Base-by-base conservation (phyloP, 2,888 invertebrate genomes). In the Tethea ocularis region DNA sequence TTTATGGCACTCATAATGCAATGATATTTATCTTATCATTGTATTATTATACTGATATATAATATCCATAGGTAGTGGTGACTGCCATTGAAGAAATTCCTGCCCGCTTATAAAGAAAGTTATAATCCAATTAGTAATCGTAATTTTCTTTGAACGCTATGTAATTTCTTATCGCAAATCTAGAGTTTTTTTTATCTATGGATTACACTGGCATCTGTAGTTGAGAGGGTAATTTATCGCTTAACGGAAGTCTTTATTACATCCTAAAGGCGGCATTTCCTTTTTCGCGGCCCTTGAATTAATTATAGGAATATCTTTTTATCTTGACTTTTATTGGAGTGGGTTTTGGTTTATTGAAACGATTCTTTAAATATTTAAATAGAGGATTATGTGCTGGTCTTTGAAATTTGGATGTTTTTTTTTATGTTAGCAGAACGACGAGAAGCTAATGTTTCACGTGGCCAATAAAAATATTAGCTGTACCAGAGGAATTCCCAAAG, bases 141-240 rank as follows among this genome's bases (percentile, higher is more conserved):
- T 38, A n/a, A 38, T n/a, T n/a, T 15, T 36, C 15, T 15, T 17
- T 41, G 41, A 36, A n/a, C 38, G n/a, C 7, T n/a, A 38, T n/a
- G 4, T 41, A 0, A 17, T n/a, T 0, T 46, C 20, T 2, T 1
- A 46, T 46, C 20, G 46, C 10, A 8, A 46, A 46, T 46, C 46
- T 46, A 20, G 46, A 10, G 4, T 0, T 20, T 46, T 17, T 4
- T 46, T 15, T 10, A 46, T 46, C 46, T 10, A 46, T 46, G 46
- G 46, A 20, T 20, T n/a, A 53, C 53, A 33, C 20, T 22, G 54
- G 36, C 54, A 54, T 33, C 29, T 33, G 33, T 33, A 20, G 54
- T 54, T 54, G n/a, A 54, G 54, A 33, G 46, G 20, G 22, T 29
- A 54, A 54, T 54, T 54, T 54, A 54, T 54, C 36, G 54, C 15